These are phyloP conservation scores for Scaptomyza flava DNA, from an alignment of 2,888 invertebrate genomes.

Conservation along the genomic window DNA sequence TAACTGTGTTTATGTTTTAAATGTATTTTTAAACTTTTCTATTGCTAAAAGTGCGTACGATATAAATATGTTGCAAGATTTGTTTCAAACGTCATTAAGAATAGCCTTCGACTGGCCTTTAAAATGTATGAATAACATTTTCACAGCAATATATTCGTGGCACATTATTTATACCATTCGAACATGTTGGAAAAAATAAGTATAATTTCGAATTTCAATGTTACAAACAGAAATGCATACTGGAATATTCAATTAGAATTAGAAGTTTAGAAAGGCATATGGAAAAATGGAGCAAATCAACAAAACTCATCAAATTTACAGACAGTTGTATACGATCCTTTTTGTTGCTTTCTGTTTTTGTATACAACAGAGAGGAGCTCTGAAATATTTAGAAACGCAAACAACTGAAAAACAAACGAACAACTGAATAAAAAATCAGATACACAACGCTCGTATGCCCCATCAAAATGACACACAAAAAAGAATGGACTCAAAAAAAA, in stretches of 20 bases:
- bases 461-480: conserved; percentile 13
- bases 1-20: not conserved
- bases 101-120: too few relatives aligned
- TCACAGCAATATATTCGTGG: not conserved
- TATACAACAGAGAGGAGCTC: conserved; percentile 4
- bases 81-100: too few relatives aligned
- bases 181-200: too few relatives aligned
- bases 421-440: conserved; percentile 47
- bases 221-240: not conserved
- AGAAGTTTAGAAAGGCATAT: not conserved
- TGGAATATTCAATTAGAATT: not conserved
- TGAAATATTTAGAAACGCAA: conserved; percentile 68
- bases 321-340: conserved; percentile 20
- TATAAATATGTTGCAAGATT: too few relatives aligned
- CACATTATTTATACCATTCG: too few relatives aligned
- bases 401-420: conserved; percentile 25
- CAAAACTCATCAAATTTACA: conserved; percentile 29
- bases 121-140: too few relatives aligned
- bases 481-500: not conserved
- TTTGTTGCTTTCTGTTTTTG: conserved; percentile 6
- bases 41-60: too few relatives aligned
- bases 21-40: too few relatives aligned
- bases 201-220: not conserved
- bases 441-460: conserved; percentile 28
- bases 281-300: conserved; percentile 8